These are phyloP conservation scores for Leucoma salicis DNA, from an alignment of 2,888 invertebrate genomes.

Conservation along the genomic window DNA sequence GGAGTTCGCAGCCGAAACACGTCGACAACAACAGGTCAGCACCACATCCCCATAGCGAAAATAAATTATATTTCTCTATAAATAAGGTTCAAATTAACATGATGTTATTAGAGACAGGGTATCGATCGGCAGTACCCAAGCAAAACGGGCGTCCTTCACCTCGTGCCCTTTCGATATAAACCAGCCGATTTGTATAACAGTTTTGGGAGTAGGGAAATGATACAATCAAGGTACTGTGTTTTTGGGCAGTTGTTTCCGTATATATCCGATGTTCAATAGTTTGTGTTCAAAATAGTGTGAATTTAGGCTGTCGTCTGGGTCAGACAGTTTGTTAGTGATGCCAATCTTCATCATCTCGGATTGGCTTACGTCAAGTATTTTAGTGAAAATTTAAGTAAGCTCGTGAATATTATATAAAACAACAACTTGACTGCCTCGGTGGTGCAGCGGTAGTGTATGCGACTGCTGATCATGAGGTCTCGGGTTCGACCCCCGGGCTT, in stretches of 20 bases:
- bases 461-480: no score
- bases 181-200: slow-evolving; percentile 44
- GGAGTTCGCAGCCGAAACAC: slow-evolving; percentile 42
- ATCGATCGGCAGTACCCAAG: slow-evolving; percentile 63
- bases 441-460: no score
- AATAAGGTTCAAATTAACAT: slow-evolving; percentile 34
- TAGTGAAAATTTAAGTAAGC: slow-evolving; percentile 1
- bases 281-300: slow-evolving; percentile 31
- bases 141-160: slow-evolving; percentile 71
- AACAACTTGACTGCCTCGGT: no score
- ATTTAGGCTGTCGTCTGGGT: slow-evolving; percentile 24
- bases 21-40: slow-evolving; percentile 51
- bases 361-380: slow-evolving; percentile 10
- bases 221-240: slow-evolving; percentile 12
- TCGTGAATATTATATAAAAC: no score
- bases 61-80: slow-evolving; percentile 6
- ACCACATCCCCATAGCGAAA: slow-evolving; percentile 23
- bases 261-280: slow-evolving; percentile 20
- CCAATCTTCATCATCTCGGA: slow-evolving; percentile 17
- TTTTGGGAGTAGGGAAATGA: slow-evolving; percentile 24
- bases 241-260: slow-evolving; percentile 13
- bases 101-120: slow-evolving; percentile 34
- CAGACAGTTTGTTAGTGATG: slow-evolving; percentile 13
- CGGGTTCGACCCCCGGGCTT: no score
- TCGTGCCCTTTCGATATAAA: slow-evolving; percentile 63